phyloP scores from a whole-genome alignment of 2,113 vertebrate species.

The Alligator sinensis region DNA sequence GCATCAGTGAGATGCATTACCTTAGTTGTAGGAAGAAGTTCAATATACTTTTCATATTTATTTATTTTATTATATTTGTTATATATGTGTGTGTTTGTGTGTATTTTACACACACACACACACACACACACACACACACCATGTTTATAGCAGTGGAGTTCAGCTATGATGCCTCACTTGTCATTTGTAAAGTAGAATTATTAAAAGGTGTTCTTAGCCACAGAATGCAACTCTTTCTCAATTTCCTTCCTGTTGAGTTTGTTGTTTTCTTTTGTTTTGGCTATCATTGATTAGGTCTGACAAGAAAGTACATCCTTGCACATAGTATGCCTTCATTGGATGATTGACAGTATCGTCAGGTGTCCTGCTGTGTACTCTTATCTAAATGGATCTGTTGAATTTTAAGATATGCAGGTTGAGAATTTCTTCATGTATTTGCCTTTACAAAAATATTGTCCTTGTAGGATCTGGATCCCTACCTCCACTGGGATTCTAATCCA shows the following conservation, averaged over 20 bases:
- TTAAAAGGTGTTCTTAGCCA: not conserved
- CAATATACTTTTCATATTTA: too few relatives aligned
- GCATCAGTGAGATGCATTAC: not conserved
- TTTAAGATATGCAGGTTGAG: constrained; percentile 43
- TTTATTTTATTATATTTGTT: too few relatives aligned
- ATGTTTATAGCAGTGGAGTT: constrained; percentile 39
- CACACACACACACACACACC: not conserved
- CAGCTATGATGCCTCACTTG: constrained; percentile 41
- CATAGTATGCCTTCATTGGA: constrained; percentile 41
- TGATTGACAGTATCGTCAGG: constrained; percentile 72
- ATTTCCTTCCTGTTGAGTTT: not conserved
- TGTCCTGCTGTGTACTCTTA: constrained; percentile 37
- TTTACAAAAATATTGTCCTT: constrained; percentile 40
- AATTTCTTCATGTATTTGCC: constrained; percentile 39
- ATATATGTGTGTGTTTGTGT: too few relatives aligned
- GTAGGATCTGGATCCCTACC: not conserved
- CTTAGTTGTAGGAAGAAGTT: too few relatives aligned
- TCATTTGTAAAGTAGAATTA: constrained; percentile 5
- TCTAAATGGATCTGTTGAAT: constrained; percentile 67
- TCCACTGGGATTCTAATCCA: not conserved
- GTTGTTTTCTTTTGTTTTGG: constrained; percentile 10
- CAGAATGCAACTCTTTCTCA: constrained; percentile 2
- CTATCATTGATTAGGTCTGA: constrained; percentile 68
- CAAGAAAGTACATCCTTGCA: constrained; percentile 71
- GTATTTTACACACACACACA: not conserved